phyloP scores from a whole-genome alignment of 2,797 vertebrate species.

The Bovichtus diacanthus region DNA sequence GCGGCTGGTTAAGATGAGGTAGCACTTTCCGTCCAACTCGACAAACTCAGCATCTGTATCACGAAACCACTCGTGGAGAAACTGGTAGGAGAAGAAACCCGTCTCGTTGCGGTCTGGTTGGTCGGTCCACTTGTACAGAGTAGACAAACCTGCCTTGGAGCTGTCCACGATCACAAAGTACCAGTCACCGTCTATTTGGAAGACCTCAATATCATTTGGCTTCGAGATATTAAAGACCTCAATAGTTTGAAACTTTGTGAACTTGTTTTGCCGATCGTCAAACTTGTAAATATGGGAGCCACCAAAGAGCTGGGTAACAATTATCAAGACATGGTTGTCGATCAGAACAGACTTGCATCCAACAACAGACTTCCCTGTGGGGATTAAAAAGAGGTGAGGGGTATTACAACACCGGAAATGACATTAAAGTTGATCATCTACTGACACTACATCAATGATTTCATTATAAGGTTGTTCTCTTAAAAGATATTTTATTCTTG shows the following conservation, averaged over 20 bases:
- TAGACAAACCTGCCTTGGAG: slow-evolving; percentile 96
- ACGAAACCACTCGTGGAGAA: slow-evolving; percentile 97
- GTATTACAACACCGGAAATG: slow-evolving; percentile 3
- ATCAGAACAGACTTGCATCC: slow-evolving; percentile 96
- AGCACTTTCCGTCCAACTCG: slow-evolving; percentile 90
- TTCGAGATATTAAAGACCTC: slow-evolving; percentile 97
- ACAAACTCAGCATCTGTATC: slow-evolving; percentile 95
- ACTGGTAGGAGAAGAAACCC: slow-evolving; percentile 95
- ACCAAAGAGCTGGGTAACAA: slow-evolving; percentile 96
- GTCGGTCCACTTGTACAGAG: slow-evolving; percentile 94
- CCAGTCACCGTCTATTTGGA: slow-evolving; percentile 91
- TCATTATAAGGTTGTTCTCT: neutral
- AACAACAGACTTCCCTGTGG: slow-evolving; percentile 94
- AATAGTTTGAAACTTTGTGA: slow-evolving; percentile 96
- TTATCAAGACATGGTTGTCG: slow-evolving; percentile 92
- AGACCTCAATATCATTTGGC: slow-evolving; percentile 97
- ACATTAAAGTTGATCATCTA: neutral
- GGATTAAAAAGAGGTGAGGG: slow-evolving; percentile 18
- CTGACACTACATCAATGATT: neutral
- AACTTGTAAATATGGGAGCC: slow-evolving; percentile 97
- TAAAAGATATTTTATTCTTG: neutral
- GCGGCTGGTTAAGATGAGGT: slow-evolving; percentile 93
- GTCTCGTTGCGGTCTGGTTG: slow-evolving; percentile 87
- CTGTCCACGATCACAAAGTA: slow-evolving; percentile 98
- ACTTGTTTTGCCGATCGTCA: slow-evolving; percentile 94